Conservation (phyloP, 1,140 invertebrate species). For the Drosophila aff. region DNA sequence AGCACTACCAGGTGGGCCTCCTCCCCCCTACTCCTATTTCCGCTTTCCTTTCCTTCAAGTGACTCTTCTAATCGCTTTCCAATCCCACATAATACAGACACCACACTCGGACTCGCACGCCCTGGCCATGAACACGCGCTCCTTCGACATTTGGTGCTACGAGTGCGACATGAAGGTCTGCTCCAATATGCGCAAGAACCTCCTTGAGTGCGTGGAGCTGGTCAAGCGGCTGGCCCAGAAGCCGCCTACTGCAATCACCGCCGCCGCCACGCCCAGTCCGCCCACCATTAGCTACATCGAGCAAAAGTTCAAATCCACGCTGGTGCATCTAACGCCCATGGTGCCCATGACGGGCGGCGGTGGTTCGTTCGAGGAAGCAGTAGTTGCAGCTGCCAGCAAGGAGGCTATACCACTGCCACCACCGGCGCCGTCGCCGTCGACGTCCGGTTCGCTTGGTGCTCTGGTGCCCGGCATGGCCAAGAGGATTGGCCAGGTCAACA, state of each 20-base stretch:
- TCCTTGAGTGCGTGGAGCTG: slow-evolving; percentile 88
- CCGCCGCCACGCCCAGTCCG: slow-evolving; percentile 7
- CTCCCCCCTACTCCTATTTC: not conserved
- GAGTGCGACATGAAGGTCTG: slow-evolving; percentile 88
- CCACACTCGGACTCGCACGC: slow-evolving; percentile 91
- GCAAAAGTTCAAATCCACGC: slow-evolving; percentile 55
- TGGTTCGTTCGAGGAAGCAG: slow-evolving; percentile 19
- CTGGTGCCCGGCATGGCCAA: slow-evolving; percentile 73
- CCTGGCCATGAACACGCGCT: slow-evolving; percentile 89
- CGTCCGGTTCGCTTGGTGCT: not conserved
- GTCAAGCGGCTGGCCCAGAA: slow-evolving; percentile 86
- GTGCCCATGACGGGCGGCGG: slow-evolving; percentile 50
- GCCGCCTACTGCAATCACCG: slow-evolving; percentile 27
- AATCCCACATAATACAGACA: slow-evolving; percentile 75
- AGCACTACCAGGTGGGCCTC: slow-evolving; percentile 88
- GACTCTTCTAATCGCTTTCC: not conserved
- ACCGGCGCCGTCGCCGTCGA: slow-evolving; percentile 22
- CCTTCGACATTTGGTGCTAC: slow-evolving; percentile 92
- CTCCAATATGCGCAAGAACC: slow-evolving; percentile 87
- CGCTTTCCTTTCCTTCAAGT: no score
- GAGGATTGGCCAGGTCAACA: slow-evolving; percentile 27
- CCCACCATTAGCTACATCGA: slow-evolving; percentile 63
- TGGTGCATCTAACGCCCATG: slow-evolving; percentile 59
- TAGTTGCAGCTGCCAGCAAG: slow-evolving; percentile 1
- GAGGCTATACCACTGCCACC: slow-evolving; percentile 60